Evolutionary conservation across 2,113 vertebrate species (phyloP).

Genomic region (Paralichthys olivaceus): DNA sequence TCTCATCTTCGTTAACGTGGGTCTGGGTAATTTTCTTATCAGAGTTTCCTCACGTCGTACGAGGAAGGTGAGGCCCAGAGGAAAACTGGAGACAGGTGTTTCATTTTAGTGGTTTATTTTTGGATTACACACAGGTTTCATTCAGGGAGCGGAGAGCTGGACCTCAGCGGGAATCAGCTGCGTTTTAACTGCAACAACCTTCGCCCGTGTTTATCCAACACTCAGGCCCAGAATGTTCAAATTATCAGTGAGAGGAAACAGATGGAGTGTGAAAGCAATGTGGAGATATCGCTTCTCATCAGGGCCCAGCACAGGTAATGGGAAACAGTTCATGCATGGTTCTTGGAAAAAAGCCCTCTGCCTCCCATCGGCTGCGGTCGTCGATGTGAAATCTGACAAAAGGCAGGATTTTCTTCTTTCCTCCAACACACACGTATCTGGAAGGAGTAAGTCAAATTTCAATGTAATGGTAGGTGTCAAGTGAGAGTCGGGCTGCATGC

Average conservation of each 20-base stretch:
- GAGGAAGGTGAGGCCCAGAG: neutral
- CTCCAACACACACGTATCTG: slow-evolving; percentile 17
- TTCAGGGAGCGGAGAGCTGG: slow-evolving; percentile 34
- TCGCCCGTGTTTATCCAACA: slow-evolving; percentile 58
- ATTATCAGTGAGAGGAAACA: slow-evolving; percentile 66
- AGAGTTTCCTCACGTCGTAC: neutral
- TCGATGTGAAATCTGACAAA: slow-evolving; percentile 8
- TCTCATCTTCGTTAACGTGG: neutral
- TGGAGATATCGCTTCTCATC: slow-evolving; percentile 41
- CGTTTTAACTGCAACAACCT: slow-evolving; percentile 48
- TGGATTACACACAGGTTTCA: slow-evolving; percentile 27
- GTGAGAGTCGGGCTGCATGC: slow-evolving; percentile 5
- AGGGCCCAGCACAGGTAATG: slow-evolving; percentile 48
- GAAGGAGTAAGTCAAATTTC: slow-evolving; percentile 18
- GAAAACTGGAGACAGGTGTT: slow-evolving; percentile 55
- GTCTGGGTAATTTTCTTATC: neutral
- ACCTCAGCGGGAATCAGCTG: slow-evolving; percentile 23
- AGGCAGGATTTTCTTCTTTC: slow-evolving; percentile 3
- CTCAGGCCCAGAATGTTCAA: slow-evolving; percentile 48
- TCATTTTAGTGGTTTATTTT: slow-evolving; percentile 56
- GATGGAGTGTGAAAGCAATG: slow-evolving; percentile 64
- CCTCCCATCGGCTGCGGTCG: neutral
- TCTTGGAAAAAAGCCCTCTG: slow-evolving; percentile 19
- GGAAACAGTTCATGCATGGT: slow-evolving; percentile 52
- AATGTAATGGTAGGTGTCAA: slow-evolving; percentile 23